Evolutionary conservation across 2,113 vertebrate species (phyloP), one percentile per base, ranked within the genome.

Genomic region (Ariopsis seemanni): DNA sequence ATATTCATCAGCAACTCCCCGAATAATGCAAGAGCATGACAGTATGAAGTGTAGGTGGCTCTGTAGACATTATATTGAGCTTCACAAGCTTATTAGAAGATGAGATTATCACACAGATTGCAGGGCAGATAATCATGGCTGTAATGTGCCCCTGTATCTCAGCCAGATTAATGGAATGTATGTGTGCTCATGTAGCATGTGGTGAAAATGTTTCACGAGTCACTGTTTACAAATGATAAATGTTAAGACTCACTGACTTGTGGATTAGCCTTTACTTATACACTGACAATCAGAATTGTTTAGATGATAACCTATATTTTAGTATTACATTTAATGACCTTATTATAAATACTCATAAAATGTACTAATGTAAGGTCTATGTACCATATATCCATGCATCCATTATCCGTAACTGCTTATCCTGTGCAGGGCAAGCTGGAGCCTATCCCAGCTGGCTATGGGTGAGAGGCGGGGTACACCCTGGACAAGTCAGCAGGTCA

Each of bases 21-120:
- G 62, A 65, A 88, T 88, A 88, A 88, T 88, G 67, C 83, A 88
- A 69, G 22, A 72, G 77, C 53, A 62, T 72, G 53, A 62, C 69
- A 52, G 60, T 25, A 72, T 71, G 48, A 85, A 75, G 22, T 50
- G 53, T 48, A 50, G 25, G 74, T 72, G 17, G 74, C 50, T 62
- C 60, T 30, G 27, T 79, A 55, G 79, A 80, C 6, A 53, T 57
- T 30, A 63, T 22, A 58, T 69, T 17, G 57, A 85, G 63, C 75
- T 75, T 85, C 10, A 25, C 57, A 82, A 58, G 79, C 57, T 82
- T 80, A 81, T 62, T 85, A 79, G 30, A 48, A 53, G 63, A 79
- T 12, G 87, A 88, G 52, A 80, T 57, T 80, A 83, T 83, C n/a
- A 53, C 42, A 69, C 65, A 48, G 72, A 84, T 84, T 55, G 81